Base-by-base conservation (phyloP, 2,797 vertebrate genomes). In the Pangasius djambal region DNA sequence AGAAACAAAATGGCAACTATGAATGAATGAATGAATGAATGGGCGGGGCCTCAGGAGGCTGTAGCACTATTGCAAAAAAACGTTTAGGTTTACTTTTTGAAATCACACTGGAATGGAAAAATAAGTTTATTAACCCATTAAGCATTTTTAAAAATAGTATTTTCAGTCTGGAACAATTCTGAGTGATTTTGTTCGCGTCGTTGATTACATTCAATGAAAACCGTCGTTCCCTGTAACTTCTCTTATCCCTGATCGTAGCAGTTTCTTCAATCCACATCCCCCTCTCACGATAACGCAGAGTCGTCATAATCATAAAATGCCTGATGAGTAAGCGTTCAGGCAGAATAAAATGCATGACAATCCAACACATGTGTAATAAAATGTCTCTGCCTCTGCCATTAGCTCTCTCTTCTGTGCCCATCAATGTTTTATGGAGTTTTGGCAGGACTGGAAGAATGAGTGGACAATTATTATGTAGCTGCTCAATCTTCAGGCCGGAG, bases 341-440 rank as follows among this genome's bases (percentile, higher is more conserved):
- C 55, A 69, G 69, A 88, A 86, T 52, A 65, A 85, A 67, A 25
- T 22, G 2, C 79, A 28, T 13, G 79, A 37, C 55, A 15, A 61
- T 61, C 79, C 79, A 40, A 63, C 37, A 63, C 70, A 78, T 61
- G 77, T 67, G 85, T 81, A 90, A 88, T 90, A 88, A 90, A 90
- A 88, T 6, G 57, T 10, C 31, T n/a, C 69, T 65, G 50, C 78
- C 65, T 87, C n/a, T 22, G 3, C 40, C 63, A 37, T 88, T 90
- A 65, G 48, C 67, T 31, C 31, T 65, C 77, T 83, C 48, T 77
- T 61, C 85, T 52, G 18, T 37, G 34, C 15, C 69, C 85, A 65
- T 84, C 28, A 63, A 87, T 50, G 55, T 92, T 90, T 89, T 79
- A 91, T 91, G 44, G 72, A 84, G 75, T 91, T 92, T 89, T 81